These are phyloP conservation scores for Leptestheria dahalacensis DNA, from an alignment of 1,140 invertebrate genomes.

Conservation along the genomic window DNA sequence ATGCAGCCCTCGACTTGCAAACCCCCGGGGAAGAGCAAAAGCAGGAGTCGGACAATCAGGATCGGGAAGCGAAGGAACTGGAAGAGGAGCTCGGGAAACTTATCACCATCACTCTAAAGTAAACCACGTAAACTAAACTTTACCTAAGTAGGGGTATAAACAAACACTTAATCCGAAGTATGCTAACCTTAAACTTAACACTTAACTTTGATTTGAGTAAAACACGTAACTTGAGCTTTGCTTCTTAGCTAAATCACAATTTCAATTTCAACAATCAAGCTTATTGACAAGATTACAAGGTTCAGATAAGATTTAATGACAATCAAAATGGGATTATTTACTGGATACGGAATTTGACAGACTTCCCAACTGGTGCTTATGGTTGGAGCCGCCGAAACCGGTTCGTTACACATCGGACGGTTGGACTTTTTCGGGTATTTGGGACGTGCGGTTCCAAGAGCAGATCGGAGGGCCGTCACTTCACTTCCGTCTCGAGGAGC, in stretches of 20 bases:
- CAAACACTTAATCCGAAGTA: no score
- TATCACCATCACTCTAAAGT: conserved; percentile 16
- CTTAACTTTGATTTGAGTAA: no score
- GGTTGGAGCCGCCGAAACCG: conserved; percentile 14
- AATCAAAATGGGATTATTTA: background rate
- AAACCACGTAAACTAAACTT: background rate
- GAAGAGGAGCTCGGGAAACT: conserved; percentile 14
- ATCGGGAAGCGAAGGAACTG: background rate
- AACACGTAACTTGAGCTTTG: no score
- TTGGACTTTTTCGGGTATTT: conserved; percentile 10
- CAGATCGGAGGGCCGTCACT: conserved; percentile 8
- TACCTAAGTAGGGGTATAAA: no score
- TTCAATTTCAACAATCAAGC: background rate
- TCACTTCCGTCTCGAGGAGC: conserved; percentile 14
- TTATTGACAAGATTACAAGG: background rate
- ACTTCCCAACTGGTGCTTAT: conserved; percentile 7
- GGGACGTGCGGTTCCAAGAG: conserved; percentile 15
- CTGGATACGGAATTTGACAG: conserved; percentile 1
- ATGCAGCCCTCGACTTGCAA: background rate
- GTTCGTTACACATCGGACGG: background rate
- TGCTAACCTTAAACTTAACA: no score
- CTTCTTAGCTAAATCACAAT: no score
- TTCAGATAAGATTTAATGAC: no score
- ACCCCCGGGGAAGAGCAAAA: background rate
- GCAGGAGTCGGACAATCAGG: background rate